Evolutionary conservation across 2,797 vertebrate species (phyloP), one percentile per base, ranked within the genome.

Genomic region (Gambusia yucatana): DNA sequence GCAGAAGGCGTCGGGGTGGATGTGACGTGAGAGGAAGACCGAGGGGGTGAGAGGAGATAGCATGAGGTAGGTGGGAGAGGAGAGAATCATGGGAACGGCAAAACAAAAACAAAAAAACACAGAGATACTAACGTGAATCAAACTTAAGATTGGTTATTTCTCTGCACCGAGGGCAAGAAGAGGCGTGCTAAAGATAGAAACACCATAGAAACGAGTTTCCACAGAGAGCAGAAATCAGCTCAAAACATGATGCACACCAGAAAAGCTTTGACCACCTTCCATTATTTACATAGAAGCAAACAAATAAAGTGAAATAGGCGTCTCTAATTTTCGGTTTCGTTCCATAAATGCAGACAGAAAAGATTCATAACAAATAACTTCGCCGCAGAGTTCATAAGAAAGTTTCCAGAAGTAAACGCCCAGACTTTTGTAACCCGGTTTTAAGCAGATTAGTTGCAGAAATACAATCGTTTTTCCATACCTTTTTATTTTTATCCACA

Each of bases 41-140:
- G 71, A 77, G 46, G 39, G 57, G 80, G 73, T 36, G 65, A 76
- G 73, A 71, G 85, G 59, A 80, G 46, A 65, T 84, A 57, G 46
- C 77, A 86, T 73, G 75, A 73, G 81, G 82, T 78, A 72, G 75
- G 76, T 85, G 78, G 83, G 73, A 86, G 71, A 79, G 55, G 65
- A 43, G 72, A 77, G 78, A 30, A 67, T 69, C 14, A 36, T 20
- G 59, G 61, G 61, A 65, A 65, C 2, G 3, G 5, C 4, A 39
- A 6, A 17, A 52, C 43, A 7, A 1, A 1, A 41, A 50, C 65
- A 70, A 83, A 87, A 79, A 30, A 75, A 81, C 77, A 83, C 46
- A 80, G 55, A 73, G 20, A 69, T 28, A 36, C 30, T 14, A 52
- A 67, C 16, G 17, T 46, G 55, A 75, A 69, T 43, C 47, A 17